A percentile compares a stretch with the other conserved stretches of the same genome.
Conservation (phyloP, 1,140 invertebrate species). For the Oedothorax gibbosus region DNA sequence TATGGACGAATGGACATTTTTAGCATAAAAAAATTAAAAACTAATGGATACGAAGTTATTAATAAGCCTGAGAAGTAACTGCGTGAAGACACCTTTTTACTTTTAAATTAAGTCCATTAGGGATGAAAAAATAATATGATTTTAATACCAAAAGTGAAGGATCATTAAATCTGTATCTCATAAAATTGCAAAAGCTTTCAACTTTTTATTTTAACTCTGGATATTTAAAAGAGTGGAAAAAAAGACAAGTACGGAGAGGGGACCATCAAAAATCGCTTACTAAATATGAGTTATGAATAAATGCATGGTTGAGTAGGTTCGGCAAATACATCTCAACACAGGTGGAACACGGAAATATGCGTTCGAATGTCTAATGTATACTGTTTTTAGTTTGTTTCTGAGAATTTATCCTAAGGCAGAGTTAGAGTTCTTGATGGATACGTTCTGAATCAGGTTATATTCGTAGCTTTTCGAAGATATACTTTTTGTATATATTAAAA, state of each 20-base stretch:
- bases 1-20: background rate
- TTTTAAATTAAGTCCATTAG: constrained; percentile 60
- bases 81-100: constrained; percentile 9
- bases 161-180: constrained; percentile 61
- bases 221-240: constrained; percentile 37
- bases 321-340: constrained; percentile 23
- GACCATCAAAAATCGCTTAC: constrained; percentile 59
- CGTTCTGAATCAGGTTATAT: background rate
- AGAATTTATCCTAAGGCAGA: background rate
- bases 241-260: constrained; percentile 1
- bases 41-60: constrained; percentile 58
- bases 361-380: background rate
- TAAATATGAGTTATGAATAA: constrained; percentile 58
- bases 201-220: constrained; percentile 36
- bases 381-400: background rate
- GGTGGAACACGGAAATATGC: background rate
- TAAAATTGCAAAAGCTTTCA: constrained; percentile 49
- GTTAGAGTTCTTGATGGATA: background rate
- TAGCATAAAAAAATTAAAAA: constrained; percentile 33
- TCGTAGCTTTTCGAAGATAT: no score
- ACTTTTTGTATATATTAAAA: no score
- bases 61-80: constrained; percentile 53
- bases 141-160: constrained; percentile 59
- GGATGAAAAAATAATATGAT: constrained; percentile 54
- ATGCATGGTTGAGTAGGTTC: constrained; percentile 38